Evolutionary conservation across 2,113 vertebrate species (phyloP).

Genomic region (Protobothrops mucrosquamatus): DNA sequence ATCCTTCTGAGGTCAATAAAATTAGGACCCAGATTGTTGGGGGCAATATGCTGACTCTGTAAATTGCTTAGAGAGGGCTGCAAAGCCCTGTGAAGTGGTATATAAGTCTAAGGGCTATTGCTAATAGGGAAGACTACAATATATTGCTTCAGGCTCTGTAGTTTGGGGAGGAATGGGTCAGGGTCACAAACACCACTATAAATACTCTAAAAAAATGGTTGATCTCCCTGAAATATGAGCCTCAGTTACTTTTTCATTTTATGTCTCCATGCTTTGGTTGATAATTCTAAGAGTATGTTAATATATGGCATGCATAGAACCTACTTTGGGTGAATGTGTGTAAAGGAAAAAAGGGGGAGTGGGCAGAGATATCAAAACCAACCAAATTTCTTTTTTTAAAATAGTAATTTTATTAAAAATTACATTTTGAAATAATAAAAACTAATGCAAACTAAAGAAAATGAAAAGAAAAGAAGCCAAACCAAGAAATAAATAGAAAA

Average conservation of each 20-base stretch:
- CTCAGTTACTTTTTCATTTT: not conserved
- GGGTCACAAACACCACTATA: not conserved
- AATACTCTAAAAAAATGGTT: not conserved
- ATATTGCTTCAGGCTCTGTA: not conserved
- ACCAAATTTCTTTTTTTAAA: not conserved
- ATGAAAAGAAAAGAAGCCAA: not conserved
- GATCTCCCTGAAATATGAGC: not conserved
- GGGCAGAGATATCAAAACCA: not conserved
- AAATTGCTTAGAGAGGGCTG: no score
- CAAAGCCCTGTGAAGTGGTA: no score
- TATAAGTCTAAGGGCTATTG: no score
- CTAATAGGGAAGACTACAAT: not conserved
- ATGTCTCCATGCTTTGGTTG: not conserved
- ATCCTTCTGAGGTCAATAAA: no score
- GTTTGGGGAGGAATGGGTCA: not conserved
- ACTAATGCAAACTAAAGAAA: not conserved
- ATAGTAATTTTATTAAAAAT: not conserved
- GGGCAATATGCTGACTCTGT: no score
- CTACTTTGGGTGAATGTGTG: not conserved
- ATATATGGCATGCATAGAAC: not conserved
- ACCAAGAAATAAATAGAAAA: not conserved
- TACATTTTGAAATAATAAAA: not conserved
- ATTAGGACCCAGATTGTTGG: no score
- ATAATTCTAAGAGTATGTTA: not conserved
- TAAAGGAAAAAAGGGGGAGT: not conserved